Conservation (phyloP, 1,140 invertebrate species). For the Contarinia nasturtii region DNA sequence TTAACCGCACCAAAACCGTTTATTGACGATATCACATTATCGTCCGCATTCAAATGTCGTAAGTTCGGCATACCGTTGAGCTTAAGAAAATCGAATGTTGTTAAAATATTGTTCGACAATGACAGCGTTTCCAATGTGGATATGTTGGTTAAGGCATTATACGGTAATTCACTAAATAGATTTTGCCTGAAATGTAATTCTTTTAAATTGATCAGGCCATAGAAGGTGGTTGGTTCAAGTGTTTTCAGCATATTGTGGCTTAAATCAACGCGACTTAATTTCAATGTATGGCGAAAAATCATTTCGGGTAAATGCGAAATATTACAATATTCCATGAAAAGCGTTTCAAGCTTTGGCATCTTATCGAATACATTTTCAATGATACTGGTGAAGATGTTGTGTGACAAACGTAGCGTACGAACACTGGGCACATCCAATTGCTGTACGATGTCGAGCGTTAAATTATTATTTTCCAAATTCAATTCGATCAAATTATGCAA, state of each 20-base stretch:
- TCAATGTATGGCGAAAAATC: slow-evolving; percentile 53
- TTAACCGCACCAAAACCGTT: slow-evolving; percentile 58
- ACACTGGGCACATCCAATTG: slow-evolving; percentile 51
- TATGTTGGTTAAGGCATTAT: slow-evolving; percentile 51
- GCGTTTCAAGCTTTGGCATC: slow-evolving; percentile 48
- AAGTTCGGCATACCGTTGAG: slow-evolving; percentile 45
- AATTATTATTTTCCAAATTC: slow-evolving; percentile 49
- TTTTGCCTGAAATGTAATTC: slow-evolving; percentile 57
- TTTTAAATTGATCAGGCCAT: slow-evolving; percentile 44
- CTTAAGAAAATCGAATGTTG: slow-evolving; percentile 53
- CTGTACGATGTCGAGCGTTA: slow-evolving; percentile 41
- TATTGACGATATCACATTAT: slow-evolving; percentile 54
- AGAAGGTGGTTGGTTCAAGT: slow-evolving; percentile 45
- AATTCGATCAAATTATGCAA: slow-evolving; percentile 45
- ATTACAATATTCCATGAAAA: slow-evolving; percentile 46
- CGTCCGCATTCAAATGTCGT: slow-evolving; percentile 48
- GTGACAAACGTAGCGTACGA: slow-evolving; percentile 44
- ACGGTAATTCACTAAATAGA: slow-evolving; percentile 50
- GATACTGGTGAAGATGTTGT: slow-evolving; percentile 57
- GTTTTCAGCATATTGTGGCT: slow-evolving; percentile 42
- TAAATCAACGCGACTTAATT: slow-evolving; percentile 49
- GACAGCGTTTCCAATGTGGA: slow-evolving; percentile 52
- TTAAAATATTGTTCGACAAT: slow-evolving; percentile 48
- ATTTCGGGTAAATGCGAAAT: slow-evolving; percentile 41
- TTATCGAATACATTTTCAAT: slow-evolving; percentile 46